phyloP scores from a whole-genome alignment of 2,113 vertebrate genomes.

The Leucopsar rothschildi region DNA sequence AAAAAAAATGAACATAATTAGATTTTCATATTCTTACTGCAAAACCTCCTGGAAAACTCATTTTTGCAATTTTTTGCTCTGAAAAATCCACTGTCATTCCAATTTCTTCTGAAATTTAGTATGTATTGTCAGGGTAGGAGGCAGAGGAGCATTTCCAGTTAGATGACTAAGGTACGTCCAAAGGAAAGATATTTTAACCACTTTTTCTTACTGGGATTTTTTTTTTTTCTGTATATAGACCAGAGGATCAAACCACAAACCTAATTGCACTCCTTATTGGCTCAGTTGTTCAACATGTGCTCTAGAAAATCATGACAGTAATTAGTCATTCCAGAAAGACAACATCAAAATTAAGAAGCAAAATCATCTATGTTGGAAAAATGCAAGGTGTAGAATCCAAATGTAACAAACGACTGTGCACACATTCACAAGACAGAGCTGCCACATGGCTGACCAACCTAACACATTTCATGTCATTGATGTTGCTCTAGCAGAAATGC shows the following conservation, averaged over 20 bases:
- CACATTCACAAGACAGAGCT: not conserved
- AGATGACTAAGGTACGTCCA: not conserved
- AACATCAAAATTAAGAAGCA: not conserved
- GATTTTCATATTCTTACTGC: not conserved
- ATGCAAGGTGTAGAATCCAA: not conserved
- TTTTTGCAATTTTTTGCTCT: not conserved
- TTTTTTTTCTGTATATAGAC: not conserved
- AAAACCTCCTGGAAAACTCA: not conserved
- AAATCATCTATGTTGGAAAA: fast-evolving
- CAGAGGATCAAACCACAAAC: not conserved
- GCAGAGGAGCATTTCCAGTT: not conserved
- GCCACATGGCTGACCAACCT: not conserved
- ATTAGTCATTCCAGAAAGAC: not conserved
- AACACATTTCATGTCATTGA: fast-evolving
- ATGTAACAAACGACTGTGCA: not conserved
- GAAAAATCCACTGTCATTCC: not conserved
- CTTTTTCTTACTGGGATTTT: not conserved
- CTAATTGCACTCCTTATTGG: not conserved
- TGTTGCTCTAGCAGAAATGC: not conserved
- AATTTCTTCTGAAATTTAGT: not conserved
- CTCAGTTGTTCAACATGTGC: not conserved
- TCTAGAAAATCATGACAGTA: not conserved
- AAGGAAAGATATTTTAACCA: not conserved
- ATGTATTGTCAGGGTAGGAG: not conserved
- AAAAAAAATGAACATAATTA: not conserved